These are phyloP conservation scores for Intellagama lesueurii DNA, from an alignment of 2,797 vertebrate genomes.

Conservation along the genomic window DNA sequence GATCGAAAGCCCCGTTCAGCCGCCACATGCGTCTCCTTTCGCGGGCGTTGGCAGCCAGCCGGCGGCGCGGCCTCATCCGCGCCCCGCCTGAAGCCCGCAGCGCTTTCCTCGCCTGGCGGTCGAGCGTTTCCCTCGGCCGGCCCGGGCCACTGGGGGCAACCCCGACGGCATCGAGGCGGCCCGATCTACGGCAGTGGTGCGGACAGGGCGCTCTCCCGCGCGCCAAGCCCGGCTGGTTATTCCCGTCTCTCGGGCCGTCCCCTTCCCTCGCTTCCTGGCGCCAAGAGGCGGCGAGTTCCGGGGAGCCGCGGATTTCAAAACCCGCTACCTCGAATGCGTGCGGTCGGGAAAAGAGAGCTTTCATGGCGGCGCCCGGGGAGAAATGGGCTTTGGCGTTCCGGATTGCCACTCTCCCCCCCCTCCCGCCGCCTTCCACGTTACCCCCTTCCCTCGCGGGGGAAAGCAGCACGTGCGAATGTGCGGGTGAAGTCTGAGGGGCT, in stretches of 20 bases:
- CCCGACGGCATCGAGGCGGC: too few species aligned
- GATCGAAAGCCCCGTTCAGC: slow-evolving; percentile 85
- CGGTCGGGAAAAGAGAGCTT: background rate
- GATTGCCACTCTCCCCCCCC: too few species aligned
- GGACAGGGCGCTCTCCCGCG: too few species aligned
- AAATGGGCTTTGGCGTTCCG: too few species aligned
- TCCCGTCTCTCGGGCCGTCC: too few species aligned
- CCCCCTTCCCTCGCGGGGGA: too few species aligned
- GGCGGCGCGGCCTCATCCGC: slow-evolving; percentile 72
- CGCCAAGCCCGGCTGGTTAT: too few species aligned
- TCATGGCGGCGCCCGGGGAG: slow-evolving; percentile 5
- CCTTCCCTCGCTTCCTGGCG: background rate
- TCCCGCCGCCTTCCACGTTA: background rate
- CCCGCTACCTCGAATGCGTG: rapidly evolving
- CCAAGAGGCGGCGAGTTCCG: background rate
- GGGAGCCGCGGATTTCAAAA: background rate
- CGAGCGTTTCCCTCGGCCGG: too few species aligned
- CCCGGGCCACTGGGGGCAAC: background rate
- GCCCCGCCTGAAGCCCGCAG: slow-evolving; percentile 14
- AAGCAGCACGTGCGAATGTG: too few species aligned
- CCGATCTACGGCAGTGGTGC: too few species aligned
- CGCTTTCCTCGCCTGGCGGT: background rate
- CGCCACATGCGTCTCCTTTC: slow-evolving; percentile 85
- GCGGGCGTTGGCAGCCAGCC: slow-evolving; percentile 84
- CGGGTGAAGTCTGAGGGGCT: too few species aligned